Evolutionary conservation across 2,113 vertebrate species (phyloP).

Genomic region (Athene cunicularia): DNA sequence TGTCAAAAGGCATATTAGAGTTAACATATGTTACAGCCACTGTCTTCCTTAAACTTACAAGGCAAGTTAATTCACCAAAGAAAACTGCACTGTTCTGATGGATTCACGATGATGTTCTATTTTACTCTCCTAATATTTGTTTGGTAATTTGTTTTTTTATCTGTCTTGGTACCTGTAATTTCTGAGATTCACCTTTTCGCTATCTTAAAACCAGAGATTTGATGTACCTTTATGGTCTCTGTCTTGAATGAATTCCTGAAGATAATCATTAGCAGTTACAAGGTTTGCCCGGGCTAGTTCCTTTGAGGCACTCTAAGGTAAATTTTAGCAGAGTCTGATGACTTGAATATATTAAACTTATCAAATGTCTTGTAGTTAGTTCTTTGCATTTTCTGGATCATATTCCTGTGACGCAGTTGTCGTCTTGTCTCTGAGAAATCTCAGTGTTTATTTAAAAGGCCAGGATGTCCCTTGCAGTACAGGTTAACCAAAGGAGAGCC

Average conservation of each 20-base stretch:
- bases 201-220: background rate
- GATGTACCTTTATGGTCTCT: background rate
- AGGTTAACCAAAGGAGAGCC: background rate
- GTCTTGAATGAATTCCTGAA: background rate
- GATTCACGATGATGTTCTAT: background rate
- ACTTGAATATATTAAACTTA: background rate
- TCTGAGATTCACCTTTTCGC: background rate
- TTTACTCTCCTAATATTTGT: background rate
- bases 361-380: background rate
- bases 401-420: background rate
- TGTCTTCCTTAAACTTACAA: background rate
- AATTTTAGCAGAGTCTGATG: conserved; percentile 1
- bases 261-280: background rate
- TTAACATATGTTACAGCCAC: background rate
- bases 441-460: background rate
- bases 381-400: background rate
- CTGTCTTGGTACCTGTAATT: background rate
- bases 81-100: background rate
- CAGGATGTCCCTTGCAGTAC: background rate
- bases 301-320: background rate
- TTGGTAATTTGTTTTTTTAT: background rate
- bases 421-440: background rate
- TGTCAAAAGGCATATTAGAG: background rate
- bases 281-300: background rate
- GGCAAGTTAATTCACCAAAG: background rate